Percentiles rank a stretch among this genome's conserved stretches.
Evolutionary conservation across 2,797 vertebrate genomes (phyloP).

Genomic region (Sebastiscus albofasciatus): DNA sequence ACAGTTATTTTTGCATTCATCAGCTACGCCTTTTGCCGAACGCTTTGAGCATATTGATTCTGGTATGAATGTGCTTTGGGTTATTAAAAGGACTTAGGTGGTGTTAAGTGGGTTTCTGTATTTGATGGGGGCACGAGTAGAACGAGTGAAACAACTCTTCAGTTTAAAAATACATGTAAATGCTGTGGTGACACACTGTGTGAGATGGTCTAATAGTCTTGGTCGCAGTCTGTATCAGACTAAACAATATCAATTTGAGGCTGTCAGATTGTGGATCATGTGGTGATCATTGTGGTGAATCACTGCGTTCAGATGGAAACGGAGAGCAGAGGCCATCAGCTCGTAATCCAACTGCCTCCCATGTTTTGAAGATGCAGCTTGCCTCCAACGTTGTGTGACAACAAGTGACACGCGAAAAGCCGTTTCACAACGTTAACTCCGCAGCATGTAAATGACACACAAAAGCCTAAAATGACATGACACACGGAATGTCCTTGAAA

Average conservation of each 20-base stretch:
- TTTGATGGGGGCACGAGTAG: not conserved
- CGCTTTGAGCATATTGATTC: conserved; percentile 39
- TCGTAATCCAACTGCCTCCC: not conserved
- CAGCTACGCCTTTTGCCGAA: conserved; percentile 1
- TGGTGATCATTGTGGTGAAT: not conserved
- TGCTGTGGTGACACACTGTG: not conserved
- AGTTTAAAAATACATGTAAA: not conserved
- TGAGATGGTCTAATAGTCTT: not conserved
- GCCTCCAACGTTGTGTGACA: not conserved
- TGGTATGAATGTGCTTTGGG: not conserved
- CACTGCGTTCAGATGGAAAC: not conserved
- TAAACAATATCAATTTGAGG: not conserved
- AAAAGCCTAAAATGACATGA: no score
- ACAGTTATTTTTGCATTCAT: conserved; percentile 51
- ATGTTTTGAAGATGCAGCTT: not conserved
- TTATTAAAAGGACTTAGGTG: not conserved
- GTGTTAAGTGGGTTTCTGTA: not conserved
- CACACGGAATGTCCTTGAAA: no score
- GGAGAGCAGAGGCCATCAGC: not conserved
- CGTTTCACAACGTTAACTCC: no score
- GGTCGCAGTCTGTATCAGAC: not conserved
- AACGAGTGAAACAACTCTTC: not conserved
- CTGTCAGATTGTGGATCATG: not conserved
- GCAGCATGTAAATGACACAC: no score
- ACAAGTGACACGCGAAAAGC: no score